Evolutionary conservation across 2,797 vertebrate genomes (phyloP).

Genomic region (Menidia menidia): DNA sequence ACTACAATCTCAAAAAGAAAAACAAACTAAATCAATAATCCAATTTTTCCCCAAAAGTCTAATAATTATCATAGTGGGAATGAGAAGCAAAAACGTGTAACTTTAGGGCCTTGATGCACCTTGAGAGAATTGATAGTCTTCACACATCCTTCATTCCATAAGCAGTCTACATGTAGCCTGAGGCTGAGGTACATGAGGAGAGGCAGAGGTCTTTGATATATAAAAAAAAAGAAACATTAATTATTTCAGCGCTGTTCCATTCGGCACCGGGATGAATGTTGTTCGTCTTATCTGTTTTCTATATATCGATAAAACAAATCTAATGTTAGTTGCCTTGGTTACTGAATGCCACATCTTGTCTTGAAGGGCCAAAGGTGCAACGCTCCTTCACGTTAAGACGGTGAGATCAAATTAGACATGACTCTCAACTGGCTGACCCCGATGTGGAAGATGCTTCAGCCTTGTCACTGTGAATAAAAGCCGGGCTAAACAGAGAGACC

Average conservation of each 20-base stretch:
- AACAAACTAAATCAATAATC: no score
- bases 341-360: slow-evolving; percentile 26
- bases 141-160: slow-evolving; percentile 27
- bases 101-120: slow-evolving; percentile 33
- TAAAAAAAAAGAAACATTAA: not conserved
- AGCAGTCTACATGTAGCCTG: slow-evolving; percentile 35
- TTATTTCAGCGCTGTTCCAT: not conserved
- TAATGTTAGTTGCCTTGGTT: slow-evolving; percentile 42
- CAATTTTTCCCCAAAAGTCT: slow-evolving; percentile 18
- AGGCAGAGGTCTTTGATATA: slow-evolving; percentile 21
- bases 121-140: slow-evolving; percentile 26
- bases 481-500: slow-evolving; percentile 26
- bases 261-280: not conserved
- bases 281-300: no score
- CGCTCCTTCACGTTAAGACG: slow-evolving; percentile 7
- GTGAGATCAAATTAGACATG: slow-evolving; percentile 31
- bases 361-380: slow-evolving; percentile 40
- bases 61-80: slow-evolving; percentile 24
- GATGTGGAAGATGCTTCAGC: slow-evolving; percentile 18
- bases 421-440: slow-evolving; percentile 33
- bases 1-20: slow-evolving; percentile 1
- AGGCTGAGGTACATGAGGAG: slow-evolving; percentile 10
- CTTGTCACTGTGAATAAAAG: not conserved
- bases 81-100: slow-evolving; percentile 39
- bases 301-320: not conserved